These are phyloP conservation scores for Phrynocephalus versicolor DNA, from an alignment of 2,113 vertebrate genomes.

Conservation along the genomic window DNA sequence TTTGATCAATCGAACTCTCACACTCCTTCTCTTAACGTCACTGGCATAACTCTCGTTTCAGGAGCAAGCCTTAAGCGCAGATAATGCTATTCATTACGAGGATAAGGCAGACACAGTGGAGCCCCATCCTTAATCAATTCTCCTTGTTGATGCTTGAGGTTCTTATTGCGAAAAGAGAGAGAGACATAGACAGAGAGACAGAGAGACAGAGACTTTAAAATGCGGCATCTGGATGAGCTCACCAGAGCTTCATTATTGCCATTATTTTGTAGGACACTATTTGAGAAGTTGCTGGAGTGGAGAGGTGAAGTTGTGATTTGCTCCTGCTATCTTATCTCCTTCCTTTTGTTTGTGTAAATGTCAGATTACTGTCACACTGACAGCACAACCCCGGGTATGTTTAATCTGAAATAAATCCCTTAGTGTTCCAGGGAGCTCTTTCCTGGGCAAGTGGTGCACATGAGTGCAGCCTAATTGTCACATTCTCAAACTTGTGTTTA, in stretches of 20 bases:
- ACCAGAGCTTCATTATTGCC: conserved; percentile 15
- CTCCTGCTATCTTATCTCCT: conserved; percentile 1
- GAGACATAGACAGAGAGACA: no score
- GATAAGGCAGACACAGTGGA: conserved; percentile 32
- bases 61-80: conserved; percentile 15
- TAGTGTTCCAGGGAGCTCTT: not conserved
- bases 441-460: not conserved
- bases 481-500: conserved; percentile 5
- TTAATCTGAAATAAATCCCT: not conserved
- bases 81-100: conserved; percentile 21
- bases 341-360: conserved; percentile 9
- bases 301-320: conserved; percentile 6
- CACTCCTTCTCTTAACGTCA: not conserved
- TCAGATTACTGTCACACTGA: not conserved
- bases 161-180: not conserved
- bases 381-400: not conserved
- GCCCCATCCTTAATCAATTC: conserved; percentile 19
- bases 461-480: not conserved
- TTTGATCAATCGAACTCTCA: not conserved
- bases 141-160: conserved; percentile 14
- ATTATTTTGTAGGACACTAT: conserved; percentile 9
- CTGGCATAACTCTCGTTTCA: conserved; percentile 8
- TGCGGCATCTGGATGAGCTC: conserved; percentile 18
- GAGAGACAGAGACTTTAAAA: not conserved
- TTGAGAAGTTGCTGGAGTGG: conserved; percentile 22